Evolutionary conservation across 2,888 invertebrate species (phyloP).

Genomic region (Agonopterix alstromeriana): DNA sequence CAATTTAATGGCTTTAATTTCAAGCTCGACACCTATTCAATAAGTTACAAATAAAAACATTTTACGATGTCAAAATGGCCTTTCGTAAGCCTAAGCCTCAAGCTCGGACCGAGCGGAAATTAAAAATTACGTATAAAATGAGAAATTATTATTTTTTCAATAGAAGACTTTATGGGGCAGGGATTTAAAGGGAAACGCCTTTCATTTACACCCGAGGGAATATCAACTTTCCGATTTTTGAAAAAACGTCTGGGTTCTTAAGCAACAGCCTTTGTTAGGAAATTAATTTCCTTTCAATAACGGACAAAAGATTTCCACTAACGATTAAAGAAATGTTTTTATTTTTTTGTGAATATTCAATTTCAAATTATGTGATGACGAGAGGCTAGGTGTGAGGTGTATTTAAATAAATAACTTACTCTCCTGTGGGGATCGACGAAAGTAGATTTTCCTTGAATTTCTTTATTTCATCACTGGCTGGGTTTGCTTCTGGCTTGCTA

Average conservation of each 20-base stretch:
- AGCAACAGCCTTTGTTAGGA: no score
- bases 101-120: slow-evolving; percentile 24
- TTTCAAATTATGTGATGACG: no score
- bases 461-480: slow-evolving; percentile 51
- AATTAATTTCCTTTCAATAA: no score
- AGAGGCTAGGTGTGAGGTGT: neutral
- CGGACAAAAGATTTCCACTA: no score
- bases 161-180: neutral
- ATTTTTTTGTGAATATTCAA: no score
- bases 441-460: slow-evolving; percentile 61
- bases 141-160: slow-evolving; percentile 12
- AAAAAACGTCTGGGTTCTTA: no score
- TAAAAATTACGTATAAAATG: slow-evolving; percentile 25
- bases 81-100: slow-evolving; percentile 15
- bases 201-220: no score
- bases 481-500: slow-evolving; percentile 34
- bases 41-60: slow-evolving; percentile 22
- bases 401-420: slow-evolving; percentile 37
- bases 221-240: no score
- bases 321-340: no score
- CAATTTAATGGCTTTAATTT: neutral
- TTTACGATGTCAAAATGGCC: slow-evolving; percentile 22
- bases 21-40: slow-evolving; percentile 19
- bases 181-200: no score
- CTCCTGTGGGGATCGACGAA: slow-evolving; percentile 44